Evolutionary conservation across 2,888 invertebrate species (phyloP), one percentile per base, ranked within the genome.

Genomic region (Eupithecia insigniata): DNA sequence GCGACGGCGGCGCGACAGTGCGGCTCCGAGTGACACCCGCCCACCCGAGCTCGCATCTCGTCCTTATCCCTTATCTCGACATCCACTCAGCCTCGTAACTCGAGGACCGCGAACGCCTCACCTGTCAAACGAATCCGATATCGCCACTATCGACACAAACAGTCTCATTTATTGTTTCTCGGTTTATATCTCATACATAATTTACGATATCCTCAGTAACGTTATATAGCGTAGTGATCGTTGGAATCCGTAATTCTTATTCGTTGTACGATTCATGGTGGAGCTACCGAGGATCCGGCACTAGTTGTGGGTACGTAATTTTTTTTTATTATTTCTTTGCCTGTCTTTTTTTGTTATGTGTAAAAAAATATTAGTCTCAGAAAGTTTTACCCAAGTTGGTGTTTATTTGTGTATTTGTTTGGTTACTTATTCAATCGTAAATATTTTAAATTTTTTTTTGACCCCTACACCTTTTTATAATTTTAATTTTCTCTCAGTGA

Each of bases 41-140:
- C 82, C 83, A 80, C 84, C 80, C 78, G 77, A 79, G 79, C 79
- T 84, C 85, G 84, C 86, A 83, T 88, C 87, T 85, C 80, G 79
- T 82, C 85, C 86, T 87, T 85, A 89, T 87, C 86, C 88, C 85
- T 89, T 90, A 90, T 91, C 88, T 82, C 78, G 85, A 82, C 81
- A 71, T 67, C 73, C 69, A 86, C 85, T 84, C 78, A 85, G 78
- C 83, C 88, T 88, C 88, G 89, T 89, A 90, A 89, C 87, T 87
- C 71, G 78, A 79, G 79, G 76, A 82, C 80, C 79, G 76, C 69
- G 64, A 71, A 76, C 65, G 65, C 76, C 78, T 78, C 81, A 82
- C 79, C 83, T 81, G 81, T 78, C 81, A 79, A 70, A 77, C 76
- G 76, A 74, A 76, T 72, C 83, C 80, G 83, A 84, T 86, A 89